Conservation (phyloP, 2,113 vertebrate species). For the Rhinopithecus roxellana region DNA sequence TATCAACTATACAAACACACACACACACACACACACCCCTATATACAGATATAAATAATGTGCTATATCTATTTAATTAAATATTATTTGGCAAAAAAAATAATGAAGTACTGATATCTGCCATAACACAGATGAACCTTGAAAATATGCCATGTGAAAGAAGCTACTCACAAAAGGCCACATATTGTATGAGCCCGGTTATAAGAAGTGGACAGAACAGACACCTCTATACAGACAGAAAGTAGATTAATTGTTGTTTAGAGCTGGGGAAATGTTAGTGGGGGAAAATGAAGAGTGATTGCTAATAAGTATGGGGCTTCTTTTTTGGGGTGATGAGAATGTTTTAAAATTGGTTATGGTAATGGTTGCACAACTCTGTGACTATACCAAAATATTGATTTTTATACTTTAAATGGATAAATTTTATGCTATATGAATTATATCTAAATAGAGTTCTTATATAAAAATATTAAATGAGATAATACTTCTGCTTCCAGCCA, state of each 20-base stretch:
- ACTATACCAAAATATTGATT: background rate
- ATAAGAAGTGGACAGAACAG: background rate
- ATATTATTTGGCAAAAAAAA: slow-evolving; percentile 25
- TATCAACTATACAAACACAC: background rate
- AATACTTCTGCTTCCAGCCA: slow-evolving; percentile 11
- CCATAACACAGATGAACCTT: background rate
- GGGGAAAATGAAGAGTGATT: background rate
- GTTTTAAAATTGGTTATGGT: slow-evolving; percentile 8
- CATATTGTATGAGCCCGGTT: background rate
- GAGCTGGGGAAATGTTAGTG: background rate
- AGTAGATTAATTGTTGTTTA: background rate
- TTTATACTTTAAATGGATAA: slow-evolving; percentile 27
- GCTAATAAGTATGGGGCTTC: slow-evolving; percentile 12
- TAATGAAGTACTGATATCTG: slow-evolving; percentile 8
- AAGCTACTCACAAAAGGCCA: background rate
- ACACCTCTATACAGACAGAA: background rate
- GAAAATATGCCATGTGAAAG: slow-evolving; percentile 9
- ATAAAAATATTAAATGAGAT: slow-evolving; percentile 35
- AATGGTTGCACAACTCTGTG: background rate
- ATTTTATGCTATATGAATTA: background rate
- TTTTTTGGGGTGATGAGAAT: background rate
- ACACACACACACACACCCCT: too few relatives aligned
- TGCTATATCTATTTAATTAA: background rate
- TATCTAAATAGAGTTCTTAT: slow-evolving; percentile 2
- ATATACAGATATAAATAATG: background rate